Conservation (phyloP, 2,797 vertebrate species). For the Enteromius trimaculatus region DNA sequence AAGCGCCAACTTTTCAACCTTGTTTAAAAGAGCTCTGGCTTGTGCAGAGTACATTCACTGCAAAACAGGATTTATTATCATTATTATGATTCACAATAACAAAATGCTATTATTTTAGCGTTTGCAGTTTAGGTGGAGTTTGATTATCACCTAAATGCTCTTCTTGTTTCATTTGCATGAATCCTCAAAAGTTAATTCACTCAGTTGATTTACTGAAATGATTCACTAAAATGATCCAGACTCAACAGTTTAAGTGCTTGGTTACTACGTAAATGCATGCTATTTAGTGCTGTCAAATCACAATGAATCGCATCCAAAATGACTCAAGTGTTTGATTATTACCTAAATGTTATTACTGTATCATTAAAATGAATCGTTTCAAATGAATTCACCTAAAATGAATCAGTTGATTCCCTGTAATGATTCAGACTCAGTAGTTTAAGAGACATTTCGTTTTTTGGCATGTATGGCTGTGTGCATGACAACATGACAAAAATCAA, state of each 20-base stretch:
- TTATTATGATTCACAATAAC: not conserved
- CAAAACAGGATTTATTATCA: not conserved
- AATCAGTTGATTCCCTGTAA: not conserved
- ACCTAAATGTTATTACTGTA: not conserved
- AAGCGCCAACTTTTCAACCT: constrained; percentile 3
- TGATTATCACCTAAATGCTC: not conserved
- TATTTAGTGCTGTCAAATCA: too few species aligned
- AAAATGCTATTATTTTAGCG: not conserved
- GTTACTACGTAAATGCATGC: too few species aligned
- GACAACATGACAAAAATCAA: not conserved
- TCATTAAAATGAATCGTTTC: not conserved
- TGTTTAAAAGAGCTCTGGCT: constrained; percentile 25
- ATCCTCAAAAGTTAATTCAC: not conserved
- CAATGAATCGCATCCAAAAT: too few species aligned
- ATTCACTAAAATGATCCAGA: not conserved
- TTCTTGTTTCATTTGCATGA: not conserved
- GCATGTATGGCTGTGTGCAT: not conserved
- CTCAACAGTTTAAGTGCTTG: too few species aligned
- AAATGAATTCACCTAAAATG: not conserved
- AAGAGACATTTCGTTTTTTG: not conserved
- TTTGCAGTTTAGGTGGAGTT: not conserved
- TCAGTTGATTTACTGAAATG: not conserved
- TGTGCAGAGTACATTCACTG: not conserved
- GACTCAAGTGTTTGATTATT: not conserved
- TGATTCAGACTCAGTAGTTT: not conserved